Percentiles rank a stretch among this genome's conserved stretches.
Conservation (phyloP, 2,888 invertebrate genomes). For the Pseudococcus viburni region DNA sequence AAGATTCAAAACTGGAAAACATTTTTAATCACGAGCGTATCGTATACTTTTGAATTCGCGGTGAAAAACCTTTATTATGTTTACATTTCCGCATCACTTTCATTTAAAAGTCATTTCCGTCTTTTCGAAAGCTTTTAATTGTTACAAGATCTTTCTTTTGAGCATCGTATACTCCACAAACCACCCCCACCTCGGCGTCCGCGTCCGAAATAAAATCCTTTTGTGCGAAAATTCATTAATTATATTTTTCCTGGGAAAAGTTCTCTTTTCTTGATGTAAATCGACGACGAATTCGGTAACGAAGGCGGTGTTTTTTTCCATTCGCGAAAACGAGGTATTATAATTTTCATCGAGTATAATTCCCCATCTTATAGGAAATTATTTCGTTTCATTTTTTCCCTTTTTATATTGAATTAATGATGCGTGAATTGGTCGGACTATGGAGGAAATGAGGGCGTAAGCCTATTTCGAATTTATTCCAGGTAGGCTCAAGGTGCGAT, state of each 20-base stretch:
- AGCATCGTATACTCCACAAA: constrained; percentile 7
- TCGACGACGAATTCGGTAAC: background rate
- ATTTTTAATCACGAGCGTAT: background rate
- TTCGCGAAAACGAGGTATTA: background rate
- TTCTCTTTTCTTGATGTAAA: background rate
- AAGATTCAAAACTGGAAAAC: background rate
- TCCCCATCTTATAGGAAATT: background rate
- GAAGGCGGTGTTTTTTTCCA: background rate
- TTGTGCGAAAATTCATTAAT: constrained; percentile 45
- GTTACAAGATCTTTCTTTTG: constrained; percentile 37
- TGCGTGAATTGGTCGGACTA: background rate
- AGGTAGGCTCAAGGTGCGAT: background rate
- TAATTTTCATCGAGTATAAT: constrained; percentile 35
- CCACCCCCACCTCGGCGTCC: background rate
- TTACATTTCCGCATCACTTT: constrained; percentile 36
- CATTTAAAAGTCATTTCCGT: constrained; percentile 44
- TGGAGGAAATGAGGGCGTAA: background rate
- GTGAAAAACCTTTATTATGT: constrained; percentile 18
- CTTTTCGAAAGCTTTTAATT: constrained; percentile 30
- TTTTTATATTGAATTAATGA: constrained; percentile 37
- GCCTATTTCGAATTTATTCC: background rate
- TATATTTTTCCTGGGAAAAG: background rate
- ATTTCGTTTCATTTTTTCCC: constrained; percentile 1
- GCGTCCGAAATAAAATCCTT: constrained; percentile 44
- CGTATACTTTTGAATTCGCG: background rate